Conservation (phyloP, 2,888 invertebrate genomes). For the Megastigmus dorsalis region DNA sequence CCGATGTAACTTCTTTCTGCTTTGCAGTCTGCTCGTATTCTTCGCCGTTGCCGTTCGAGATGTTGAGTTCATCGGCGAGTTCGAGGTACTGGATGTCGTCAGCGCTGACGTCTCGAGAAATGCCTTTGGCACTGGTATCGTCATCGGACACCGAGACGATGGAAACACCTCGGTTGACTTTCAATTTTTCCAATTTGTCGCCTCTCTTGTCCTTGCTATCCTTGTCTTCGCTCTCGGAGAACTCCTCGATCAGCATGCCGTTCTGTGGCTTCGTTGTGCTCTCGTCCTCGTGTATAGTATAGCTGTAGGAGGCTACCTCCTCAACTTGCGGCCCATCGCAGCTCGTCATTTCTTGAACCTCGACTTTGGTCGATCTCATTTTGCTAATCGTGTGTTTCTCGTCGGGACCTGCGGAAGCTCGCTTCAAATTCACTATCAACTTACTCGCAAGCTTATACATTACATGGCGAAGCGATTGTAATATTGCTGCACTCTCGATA, state of each 20-base stretch:
- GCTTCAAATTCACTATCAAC: slow-evolving; percentile 56
- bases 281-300: slow-evolving; percentile 76
- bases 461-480: too few relatives aligned
- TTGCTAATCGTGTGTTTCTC: slow-evolving; percentile 81
- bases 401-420: slow-evolving; percentile 78
- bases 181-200: slow-evolving; percentile 57
- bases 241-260: slow-evolving; percentile 72
- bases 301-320: slow-evolving; percentile 79
- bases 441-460: not conserved
- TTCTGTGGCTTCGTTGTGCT: slow-evolving; percentile 63
- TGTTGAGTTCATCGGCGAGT: slow-evolving; percentile 58
- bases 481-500: too few relatives aligned
- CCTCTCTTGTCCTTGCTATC: slow-evolving; percentile 12
- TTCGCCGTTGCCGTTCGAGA: slow-evolving; percentile 59
- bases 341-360: slow-evolving; percentile 76
- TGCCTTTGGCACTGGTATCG: slow-evolving; percentile 78
- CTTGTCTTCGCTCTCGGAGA: slow-evolving; percentile 74
- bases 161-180: slow-evolving; percentile 77
- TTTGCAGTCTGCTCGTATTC: slow-evolving; percentile 58
- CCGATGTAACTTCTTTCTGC: slow-evolving; percentile 60
- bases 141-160: slow-evolving; percentile 82
- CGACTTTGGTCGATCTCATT: slow-evolving; percentile 79
- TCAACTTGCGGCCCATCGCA: slow-evolving; percentile 76
- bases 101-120: slow-evolving; percentile 78
- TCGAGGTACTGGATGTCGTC: slow-evolving; percentile 75